Base-by-base conservation (phyloP, 2,888 invertebrate species). In the Clostera curtula region DNA sequence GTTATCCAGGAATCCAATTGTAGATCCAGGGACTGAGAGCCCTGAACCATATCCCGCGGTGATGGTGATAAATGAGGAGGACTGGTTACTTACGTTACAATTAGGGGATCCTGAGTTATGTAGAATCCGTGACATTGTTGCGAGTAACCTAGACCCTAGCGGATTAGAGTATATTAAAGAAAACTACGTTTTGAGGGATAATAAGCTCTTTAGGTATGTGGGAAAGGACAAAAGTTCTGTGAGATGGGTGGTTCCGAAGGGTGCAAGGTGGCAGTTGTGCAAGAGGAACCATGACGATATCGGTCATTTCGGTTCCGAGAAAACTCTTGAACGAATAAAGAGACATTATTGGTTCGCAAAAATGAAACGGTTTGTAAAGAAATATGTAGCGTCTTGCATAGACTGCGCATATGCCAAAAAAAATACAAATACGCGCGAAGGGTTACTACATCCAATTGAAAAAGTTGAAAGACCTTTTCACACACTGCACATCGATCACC, bases 221-320 rank as follows among this genome's bases (percentile, higher is more conserved):
- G n/a, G n/a, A n/a, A 10, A 5, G 4, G 9, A 23, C 9, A 25
- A 14, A 5, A 13, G 19, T 1, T 23, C 25, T 18, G 10, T 18
- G 2, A 28, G 11, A 7, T 33, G 32, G 28, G 26, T 28, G 4
- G 32, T 34, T 5, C 29, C 30, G 5, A 7, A 10, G 2, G 7
- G 4, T 12, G 26, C 30, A 3, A 10, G 30, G 2, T 30, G 22
- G 22, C 30, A 25, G 15, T 9, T 30, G 2, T 30, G 30, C 8
- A n/a, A 9, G 1, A 4, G 11, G 1, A 29, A 29, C 7, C 34
- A 34, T 16, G 34, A 34, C 15, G 29, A 34, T 2, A 14, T 24
- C 1, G 34, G 34, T 5, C 34, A 34, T 12, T 23, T 22, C 4
- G 34, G 29, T 5, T 9, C 12, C n/a, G n/a, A 25, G 1, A 34